These are phyloP conservation scores for Cryptophagus acutangulus DNA, from an alignment of 2,888 invertebrate genomes.

Conservation along the genomic window DNA sequence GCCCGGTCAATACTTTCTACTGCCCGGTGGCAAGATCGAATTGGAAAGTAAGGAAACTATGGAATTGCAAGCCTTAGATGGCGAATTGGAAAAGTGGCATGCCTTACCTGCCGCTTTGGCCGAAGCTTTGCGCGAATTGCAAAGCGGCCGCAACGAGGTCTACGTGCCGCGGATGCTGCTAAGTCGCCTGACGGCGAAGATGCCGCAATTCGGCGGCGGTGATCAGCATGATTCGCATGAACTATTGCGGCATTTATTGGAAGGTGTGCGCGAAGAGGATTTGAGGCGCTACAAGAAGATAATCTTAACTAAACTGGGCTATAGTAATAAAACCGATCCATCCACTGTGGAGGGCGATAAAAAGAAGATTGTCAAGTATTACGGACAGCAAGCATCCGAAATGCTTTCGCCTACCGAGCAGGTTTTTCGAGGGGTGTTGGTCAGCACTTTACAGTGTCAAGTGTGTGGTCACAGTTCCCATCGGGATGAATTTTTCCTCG, in stretches of 20 bases:
- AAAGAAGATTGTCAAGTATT: conserved; percentile 74
- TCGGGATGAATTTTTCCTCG: conserved; percentile 87
- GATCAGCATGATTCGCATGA: conserved; percentile 98
- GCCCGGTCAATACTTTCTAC: conserved; percentile 63
- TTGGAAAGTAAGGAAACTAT: conserved; percentile 38
- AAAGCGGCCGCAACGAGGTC: conserved; percentile 59
- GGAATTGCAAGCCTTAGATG: conserved; percentile 34
- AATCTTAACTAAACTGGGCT: conserved; percentile 68
- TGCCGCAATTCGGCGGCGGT: conserved; percentile 85
- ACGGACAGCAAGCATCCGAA: conserved; percentile 75
- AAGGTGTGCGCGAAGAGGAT: conserved; percentile 75
- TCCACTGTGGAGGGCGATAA: conserved; percentile 71
- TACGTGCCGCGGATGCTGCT: conserved; percentile 63
- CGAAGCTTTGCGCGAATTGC: conserved; percentile 65
- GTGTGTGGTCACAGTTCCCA: conserved; percentile 84
- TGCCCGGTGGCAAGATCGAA: conserved; percentile 68
- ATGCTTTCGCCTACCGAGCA: conserved; percentile 77
- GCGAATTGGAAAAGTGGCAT: conserved; percentile 63
- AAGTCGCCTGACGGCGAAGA: conserved; percentile 59
- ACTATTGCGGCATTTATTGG: conserved; percentile 81
- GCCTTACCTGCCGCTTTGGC: conserved; percentile 62
- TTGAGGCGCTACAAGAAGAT: conserved; percentile 75
- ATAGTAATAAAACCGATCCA: conserved; percentile 68
- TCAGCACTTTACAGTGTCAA: conserved; percentile 84
- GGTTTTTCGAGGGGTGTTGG: conserved; percentile 88